These are phyloP conservation scores for Pterois miles DNA, from an alignment of 2,797 vertebrate genomes.

Conservation along the genomic window DNA sequence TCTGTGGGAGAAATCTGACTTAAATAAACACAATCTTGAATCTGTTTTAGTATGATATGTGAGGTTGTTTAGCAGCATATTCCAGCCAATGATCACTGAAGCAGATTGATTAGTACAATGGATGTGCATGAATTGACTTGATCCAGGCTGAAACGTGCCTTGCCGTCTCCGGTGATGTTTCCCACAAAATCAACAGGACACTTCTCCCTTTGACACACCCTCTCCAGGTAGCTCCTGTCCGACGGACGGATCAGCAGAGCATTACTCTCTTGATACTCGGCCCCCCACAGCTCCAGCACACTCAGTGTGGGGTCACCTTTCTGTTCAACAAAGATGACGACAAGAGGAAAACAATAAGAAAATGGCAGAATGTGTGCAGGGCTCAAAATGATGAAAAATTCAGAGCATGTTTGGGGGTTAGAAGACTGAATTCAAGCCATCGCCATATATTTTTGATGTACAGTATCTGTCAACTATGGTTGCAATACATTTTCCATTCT, in stretches of 20 bases:
- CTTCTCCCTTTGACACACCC: constrained; percentile 88
- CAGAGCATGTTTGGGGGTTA: not conserved
- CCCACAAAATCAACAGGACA: constrained; percentile 92
- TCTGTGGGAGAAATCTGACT: constrained; percentile 72
- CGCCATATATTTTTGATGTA: no score
- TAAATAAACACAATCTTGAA: not conserved
- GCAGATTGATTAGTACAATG: not conserved
- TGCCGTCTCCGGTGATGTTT: constrained; percentile 87
- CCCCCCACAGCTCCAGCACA: constrained; percentile 94
- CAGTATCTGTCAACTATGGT: no score
- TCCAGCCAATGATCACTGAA: not conserved
- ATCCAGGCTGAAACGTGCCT: constrained; percentile 72
- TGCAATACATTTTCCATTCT: no score
- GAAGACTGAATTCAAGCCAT: no score
- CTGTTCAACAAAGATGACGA: constrained; percentile 63
- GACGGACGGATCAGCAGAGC: constrained; percentile 86
- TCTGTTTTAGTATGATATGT: not conserved
- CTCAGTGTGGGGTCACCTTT: constrained; percentile 92
- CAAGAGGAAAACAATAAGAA: not conserved
- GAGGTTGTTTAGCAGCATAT: not conserved
- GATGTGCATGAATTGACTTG: not conserved
- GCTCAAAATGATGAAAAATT: no score
- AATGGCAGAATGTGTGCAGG: not conserved
- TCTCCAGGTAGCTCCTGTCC: constrained; percentile 80
- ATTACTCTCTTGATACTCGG: constrained; percentile 95